Percentiles rank a stretch among this genome's conserved stretches.
phyloP scores from a whole-genome alignment of 2,888 invertebrate species.

The Caenorhabditis zanzibari region DNA sequence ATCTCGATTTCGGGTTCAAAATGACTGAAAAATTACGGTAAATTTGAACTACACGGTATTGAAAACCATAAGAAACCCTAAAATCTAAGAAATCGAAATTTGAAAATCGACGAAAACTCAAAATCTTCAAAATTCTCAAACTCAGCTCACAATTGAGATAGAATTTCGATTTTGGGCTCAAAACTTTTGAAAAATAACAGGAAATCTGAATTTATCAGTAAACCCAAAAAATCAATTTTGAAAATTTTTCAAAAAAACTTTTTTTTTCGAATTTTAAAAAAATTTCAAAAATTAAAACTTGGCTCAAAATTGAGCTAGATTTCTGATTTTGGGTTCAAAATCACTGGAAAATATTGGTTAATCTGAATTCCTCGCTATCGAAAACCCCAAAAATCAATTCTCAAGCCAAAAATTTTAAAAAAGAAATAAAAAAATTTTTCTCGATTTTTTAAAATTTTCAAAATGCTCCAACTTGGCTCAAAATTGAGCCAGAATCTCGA shows the following conservation, averaged over 20 bases:
- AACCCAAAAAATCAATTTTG: no score
- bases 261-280: no score
- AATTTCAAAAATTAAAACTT: background rate
- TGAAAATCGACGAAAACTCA: background rate
- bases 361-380: background rate
- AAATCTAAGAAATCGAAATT: background rate
- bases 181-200: no score
- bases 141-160: no score
- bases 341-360: background rate
- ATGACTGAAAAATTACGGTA: background rate
- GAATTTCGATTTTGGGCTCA: no score
- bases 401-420: background rate
- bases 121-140: no score
- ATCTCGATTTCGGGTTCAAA: background rate
- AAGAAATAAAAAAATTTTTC: background rate
- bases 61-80: no score
- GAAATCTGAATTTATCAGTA: no score
- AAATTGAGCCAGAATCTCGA: background rate
- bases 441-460: background rate
- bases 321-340: background rate
- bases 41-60: no score
- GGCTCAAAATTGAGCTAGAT: no score
- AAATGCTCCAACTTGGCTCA: background rate
- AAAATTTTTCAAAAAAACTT: no score
- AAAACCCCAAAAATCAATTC: background rate